Percentiles rank a stretch among this genome's conserved stretches.
These are phyloP conservation scores for Helicoverpa zea DNA, from an alignment of 1,140 invertebrate species.

Conservation along the genomic window DNA sequence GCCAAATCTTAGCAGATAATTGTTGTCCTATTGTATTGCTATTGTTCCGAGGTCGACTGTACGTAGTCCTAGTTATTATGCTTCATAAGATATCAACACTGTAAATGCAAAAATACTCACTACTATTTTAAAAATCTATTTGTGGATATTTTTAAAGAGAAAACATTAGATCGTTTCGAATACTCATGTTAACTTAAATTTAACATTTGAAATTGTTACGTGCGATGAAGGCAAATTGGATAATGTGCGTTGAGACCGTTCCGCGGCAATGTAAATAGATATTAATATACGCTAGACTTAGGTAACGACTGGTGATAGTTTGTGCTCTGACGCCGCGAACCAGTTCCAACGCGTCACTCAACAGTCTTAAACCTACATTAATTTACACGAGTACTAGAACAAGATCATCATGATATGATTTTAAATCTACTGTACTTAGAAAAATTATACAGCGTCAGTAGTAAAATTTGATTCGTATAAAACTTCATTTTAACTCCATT, in stretches of 20 bases:
- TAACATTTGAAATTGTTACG: constrained; percentile 41
- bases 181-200: constrained; percentile 49
- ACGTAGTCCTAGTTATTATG: constrained; percentile 61
- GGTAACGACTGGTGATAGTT: constrained; percentile 46
- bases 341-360: constrained; percentile 46
- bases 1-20: constrained; percentile 56
- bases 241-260: constrained; percentile 32
- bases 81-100: constrained; percentile 55
- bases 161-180: constrained; percentile 41
- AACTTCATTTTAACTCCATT: constrained; percentile 77
- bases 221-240: constrained; percentile 57
- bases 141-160: constrained; percentile 37
- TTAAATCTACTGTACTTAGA: constrained; percentile 83
- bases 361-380: constrained; percentile 69
- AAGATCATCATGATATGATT: constrained; percentile 81
- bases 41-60: constrained; percentile 57
- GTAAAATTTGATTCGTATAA: constrained; percentile 83
- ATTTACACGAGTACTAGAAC: constrained; percentile 72
- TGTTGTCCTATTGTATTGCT: constrained; percentile 50
- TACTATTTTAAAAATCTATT: constrained; percentile 51
- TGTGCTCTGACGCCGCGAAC: constrained; percentile 57
- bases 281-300: constrained; percentile 38
- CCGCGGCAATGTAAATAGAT: constrained; percentile 33
- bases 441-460: constrained; percentile 79
- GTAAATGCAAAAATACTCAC: constrained; percentile 68